Base-by-base conservation (phyloP, 1,140 invertebrate species). In the Drosophila leontia region DNA sequence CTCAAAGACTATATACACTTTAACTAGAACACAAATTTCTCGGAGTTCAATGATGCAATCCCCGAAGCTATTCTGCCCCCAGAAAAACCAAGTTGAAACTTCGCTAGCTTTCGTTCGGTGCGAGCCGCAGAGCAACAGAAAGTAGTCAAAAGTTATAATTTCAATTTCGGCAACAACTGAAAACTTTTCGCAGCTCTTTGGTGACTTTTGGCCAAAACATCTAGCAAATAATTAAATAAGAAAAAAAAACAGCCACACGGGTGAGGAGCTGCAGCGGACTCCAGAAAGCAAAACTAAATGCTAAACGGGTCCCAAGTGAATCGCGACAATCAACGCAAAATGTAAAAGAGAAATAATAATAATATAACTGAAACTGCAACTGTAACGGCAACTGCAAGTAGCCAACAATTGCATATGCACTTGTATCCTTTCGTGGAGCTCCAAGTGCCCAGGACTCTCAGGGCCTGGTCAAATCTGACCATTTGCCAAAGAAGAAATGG, bases 351-450 rank as follows among this genome's bases (percentile, higher is more conserved):
- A 50, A 75, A 50, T n/a, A 59, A 69, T 42, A 50, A 61, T 57
- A 60, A 71, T 39, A 65, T 56, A 61, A 69, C 41, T 51, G 69
- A 34, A 65, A 61, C 48, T 61, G 68, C 69, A 74, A 59, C 47
- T 47, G 50, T 34, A 80, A 83, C 44, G 53, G 67, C 74, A 71
- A 58, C 45, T 41, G 44, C 42, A 80, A 83, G 69, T 79, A 75
- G 81, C 82, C 79, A 86, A 87, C 70, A 82, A 86, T 79, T 86
- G 74, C 82, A 86, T 82, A 86, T 86, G 82, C 79, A 86, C 76
- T 86, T 86, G 78, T 86, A 78, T 67, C 75, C 72, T 65, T 75
- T 62, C 65, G 80, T 75, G 62, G 65, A 15, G 7, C 63, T 42
- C 41, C 42, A 39, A 50, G 35, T 29, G 44, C 72, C 50, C 39